These are phyloP conservation scores for Linepithema humile DNA, from an alignment of 1,140 invertebrate genomes.

Conservation along the genomic window DNA sequence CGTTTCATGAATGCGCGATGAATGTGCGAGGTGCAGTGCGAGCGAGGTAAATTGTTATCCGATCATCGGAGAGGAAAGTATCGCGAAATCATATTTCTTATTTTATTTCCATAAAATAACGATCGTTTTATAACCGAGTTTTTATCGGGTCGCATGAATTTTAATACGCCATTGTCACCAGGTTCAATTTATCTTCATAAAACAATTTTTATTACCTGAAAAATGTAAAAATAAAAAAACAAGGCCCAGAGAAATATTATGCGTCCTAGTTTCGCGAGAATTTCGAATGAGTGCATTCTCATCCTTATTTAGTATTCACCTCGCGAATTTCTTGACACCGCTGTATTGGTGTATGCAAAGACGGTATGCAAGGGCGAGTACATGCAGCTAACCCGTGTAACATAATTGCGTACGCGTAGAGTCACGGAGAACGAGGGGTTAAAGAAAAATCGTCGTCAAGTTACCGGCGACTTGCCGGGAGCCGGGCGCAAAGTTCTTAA, in stretches of 20 bases:
- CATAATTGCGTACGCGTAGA: conserved; percentile 44
- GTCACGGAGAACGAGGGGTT: conserved; percentile 11
- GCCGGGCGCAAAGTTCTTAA: conserved; percentile 71
- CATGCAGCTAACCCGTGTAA: conserved; percentile 44
- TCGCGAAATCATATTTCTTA: not conserved
- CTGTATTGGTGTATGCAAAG: not conserved
- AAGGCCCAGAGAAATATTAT: conserved; percentile 9
- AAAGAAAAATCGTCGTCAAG: conserved; percentile 67
- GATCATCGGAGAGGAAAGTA: not conserved
- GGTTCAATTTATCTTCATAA: no score
- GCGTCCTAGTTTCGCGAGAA: conserved; percentile 10
- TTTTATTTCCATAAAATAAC: not conserved
- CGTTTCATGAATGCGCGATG: conserved; percentile 22
- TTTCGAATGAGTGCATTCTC: conserved; percentile 4
- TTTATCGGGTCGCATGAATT: no score
- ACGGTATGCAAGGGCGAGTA: conserved; percentile 27
- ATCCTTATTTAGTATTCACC: conserved; percentile 22
- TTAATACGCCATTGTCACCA: no score
- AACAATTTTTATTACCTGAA: not conserved
- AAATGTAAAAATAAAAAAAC: not conserved
- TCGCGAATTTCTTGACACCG: not conserved
- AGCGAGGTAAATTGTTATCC: conserved; percentile 18
- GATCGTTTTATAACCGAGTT: not conserved
- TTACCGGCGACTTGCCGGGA: conserved; percentile 36
- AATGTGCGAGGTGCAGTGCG: not conserved